These are phyloP conservation scores for Lepus oiostolus DNA, from an alignment of 2,797 vertebrate genomes.

Conservation along the genomic window DNA sequence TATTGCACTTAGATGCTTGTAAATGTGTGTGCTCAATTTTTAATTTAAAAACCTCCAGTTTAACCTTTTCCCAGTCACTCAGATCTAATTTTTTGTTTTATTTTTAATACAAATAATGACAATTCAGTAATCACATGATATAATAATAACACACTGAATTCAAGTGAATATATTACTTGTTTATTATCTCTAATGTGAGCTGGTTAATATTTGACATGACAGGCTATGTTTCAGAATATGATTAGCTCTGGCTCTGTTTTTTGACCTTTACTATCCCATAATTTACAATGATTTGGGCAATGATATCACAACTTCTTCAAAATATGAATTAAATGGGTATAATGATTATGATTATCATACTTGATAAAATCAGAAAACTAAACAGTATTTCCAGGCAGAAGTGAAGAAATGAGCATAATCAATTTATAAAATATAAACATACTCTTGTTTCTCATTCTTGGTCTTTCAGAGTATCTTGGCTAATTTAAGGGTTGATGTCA, in stretches of 20 bases:
- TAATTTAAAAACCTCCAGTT: neutral
- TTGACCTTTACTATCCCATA: neutral
- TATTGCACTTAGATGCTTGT: neutral
- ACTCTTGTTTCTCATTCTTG: neutral
- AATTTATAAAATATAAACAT: neutral
- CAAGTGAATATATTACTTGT: neutral
- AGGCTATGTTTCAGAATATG: neutral
- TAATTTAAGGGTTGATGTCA: neutral
- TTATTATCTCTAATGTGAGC: neutral
- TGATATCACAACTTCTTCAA: neutral
- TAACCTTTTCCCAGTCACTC: neutral
- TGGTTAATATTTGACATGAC: neutral
- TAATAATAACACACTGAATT: neutral
- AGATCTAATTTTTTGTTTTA: neutral
- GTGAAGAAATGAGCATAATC: neutral
- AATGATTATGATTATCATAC: neutral
- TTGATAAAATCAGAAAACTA: neutral
- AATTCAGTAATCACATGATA: neutral
- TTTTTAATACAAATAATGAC: neutral
- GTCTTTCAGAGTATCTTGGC: neutral
- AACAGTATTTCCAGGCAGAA: neutral
- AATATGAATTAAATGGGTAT: neutral
- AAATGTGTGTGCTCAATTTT: neutral
- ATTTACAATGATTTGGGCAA: neutral
- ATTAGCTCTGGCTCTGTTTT: neutral